Evolutionary conservation across 2,797 vertebrate species (phyloP), one percentile per base, ranked within the genome.

Genomic region (Paratrypauchen microcephalus): DNA sequence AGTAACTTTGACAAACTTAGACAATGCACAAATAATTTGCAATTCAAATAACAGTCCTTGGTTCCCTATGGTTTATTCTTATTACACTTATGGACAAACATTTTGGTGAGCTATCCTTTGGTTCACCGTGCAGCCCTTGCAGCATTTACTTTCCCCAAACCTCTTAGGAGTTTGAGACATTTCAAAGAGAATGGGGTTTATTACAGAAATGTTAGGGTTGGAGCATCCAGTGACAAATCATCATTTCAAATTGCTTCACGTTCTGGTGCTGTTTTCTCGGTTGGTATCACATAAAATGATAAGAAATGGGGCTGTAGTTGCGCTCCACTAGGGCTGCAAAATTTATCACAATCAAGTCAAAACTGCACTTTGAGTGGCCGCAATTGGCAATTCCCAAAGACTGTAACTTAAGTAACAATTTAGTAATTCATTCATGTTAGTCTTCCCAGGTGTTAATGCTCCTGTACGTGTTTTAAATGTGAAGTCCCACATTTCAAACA

Each of bases 1-100:
- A 88, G 83, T 84, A 85, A 87, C 85, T 77, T 48, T 15, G 58
- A 58, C 75, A 56, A 77, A 89, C 90, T 90, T 89, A 90, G 77
- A 69, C 8, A n/a, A 48, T 74, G 63, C 80, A 80, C 83, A 79
- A 62, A 86, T 71, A 32, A 81, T 74, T 62, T 70, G 58, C 74
- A 75, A 66, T 73, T 83, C 78, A 87, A 87, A 92, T 19, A 15
- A 60, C 70, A 61, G 28, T 28, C 62, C 8, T 24, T 19, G 55
- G 74, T 82, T 45, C 15, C 41, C 74, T 71, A n/a, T 74, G 63
- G 69, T 78, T 66, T 66, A 80, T 77, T 81, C 47, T 73, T 77
- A 75, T 75, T 59, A 66, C 54, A 65, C 68, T 62, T 41, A 47
- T 66, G 66, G 71, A 68, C 66, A 65, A 58, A 78, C 71, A 19